Percentiles rank a stretch among this genome's conserved stretches.
Conservation (phyloP, 1,140 invertebrate species). For the Brachionus paranguensis region DNA sequence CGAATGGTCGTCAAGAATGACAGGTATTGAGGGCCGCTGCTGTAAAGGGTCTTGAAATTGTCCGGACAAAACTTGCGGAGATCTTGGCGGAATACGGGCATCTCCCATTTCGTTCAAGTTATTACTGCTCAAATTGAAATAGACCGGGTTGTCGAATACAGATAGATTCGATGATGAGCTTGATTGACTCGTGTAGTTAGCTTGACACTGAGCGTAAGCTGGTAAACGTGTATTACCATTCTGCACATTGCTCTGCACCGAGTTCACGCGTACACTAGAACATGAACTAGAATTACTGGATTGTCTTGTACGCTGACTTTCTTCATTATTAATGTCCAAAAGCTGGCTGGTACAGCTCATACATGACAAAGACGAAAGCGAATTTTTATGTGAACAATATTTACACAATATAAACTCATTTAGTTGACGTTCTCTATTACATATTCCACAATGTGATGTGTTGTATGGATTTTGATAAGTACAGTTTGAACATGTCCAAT, state of each 20-base stretch:
- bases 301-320: neutral
- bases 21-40: neutral
- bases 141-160: neutral
- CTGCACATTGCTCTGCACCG: neutral
- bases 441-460: neutral
- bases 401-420: slow-evolving; percentile 1
- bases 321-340: neutral
- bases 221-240: neutral
- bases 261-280: neutral
- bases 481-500: neutral
- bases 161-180: neutral
- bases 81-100: neutral
- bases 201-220: neutral
- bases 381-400: neutral
- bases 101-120: neutral
- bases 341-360: neutral
- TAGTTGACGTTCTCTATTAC: neutral
- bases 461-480: neutral
- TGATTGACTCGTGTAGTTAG: neutral
- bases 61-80: neutral
- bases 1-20: neutral
- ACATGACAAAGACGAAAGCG: neutral
- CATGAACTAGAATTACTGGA: neutral
- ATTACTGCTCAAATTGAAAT: neutral
- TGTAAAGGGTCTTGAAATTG: neutral